Base-by-base conservation (phyloP, 2,888 invertebrate genomes). In the Xanthorhoe designata region DNA sequence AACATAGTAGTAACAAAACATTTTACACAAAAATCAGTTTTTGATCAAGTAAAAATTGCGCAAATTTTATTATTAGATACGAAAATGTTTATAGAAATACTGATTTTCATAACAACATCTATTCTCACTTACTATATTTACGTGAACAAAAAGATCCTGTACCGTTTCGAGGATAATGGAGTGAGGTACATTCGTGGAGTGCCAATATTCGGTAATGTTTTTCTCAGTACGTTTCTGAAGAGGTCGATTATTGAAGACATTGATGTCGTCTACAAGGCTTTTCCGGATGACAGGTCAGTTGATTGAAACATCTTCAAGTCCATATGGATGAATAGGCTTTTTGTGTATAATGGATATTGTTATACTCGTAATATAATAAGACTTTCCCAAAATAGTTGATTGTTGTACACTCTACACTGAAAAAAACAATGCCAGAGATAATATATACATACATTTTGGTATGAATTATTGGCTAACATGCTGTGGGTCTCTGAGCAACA, bases 221-320 rank as follows among this genome's bases (percentile, higher is more conserved):
- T 77, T 0, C 73, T 70, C 3, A 80, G 80, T 64, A 76, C 76
- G 0, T 74, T 84, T 19, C 29, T 72, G 19, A 79, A 60, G 60
- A 69, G 64, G 18, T 84, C 84, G 54, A 15, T 79, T 4, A 3
- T 79, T 9, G 77, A 83, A 4, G 85, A 85, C 18, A 59, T 85
- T 0, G 75, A 81, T 60, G 76, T 64, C 0, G 72, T 80, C 3
- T 84, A 85, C 47, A 75, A 62, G 19, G 76, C 80, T 3, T 85
- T 82, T 50, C 85, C 86, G 0, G 76, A 81, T 66, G 88, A 88
- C 69, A 81, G 75, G 84, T 82, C 67, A 71, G 74, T 71, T 38
- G 35, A 24, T 52, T 57, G 35, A 38, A 17, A 53, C n/a, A 19
- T 19, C 10, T 50, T 19, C 10, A 13, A 9, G 17, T 18, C 19